Evolutionary conservation across 2,888 invertebrate genomes (phyloP).

Genomic region (Parapristionchus giblindavisi): DNA sequence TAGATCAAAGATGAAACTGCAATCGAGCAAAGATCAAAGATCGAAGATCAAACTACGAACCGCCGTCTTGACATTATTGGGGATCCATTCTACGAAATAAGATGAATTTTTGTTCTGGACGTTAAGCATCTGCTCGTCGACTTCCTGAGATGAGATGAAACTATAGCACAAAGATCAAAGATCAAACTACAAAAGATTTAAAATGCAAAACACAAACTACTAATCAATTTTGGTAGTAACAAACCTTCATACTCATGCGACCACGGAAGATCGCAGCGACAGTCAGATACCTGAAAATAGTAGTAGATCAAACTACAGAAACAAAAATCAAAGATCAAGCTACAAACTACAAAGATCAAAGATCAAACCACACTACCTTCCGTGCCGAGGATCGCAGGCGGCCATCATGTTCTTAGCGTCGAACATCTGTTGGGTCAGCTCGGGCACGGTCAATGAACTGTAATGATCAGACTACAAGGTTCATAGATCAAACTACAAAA

Average conservation of each 20-base stretch:
- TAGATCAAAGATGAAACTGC: slow-evolving; percentile 72
- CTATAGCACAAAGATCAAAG: neutral
- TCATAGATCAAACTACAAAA: slow-evolving; percentile 51
- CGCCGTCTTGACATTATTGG: slow-evolving; percentile 91
- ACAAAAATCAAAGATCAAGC: neutral
- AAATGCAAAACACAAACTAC: neutral
- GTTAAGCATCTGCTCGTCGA: slow-evolving; percentile 89
- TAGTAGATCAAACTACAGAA: neutral
- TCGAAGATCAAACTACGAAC: no score
- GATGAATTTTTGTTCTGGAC: slow-evolving; percentile 92
- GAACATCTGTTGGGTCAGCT: slow-evolving; percentile 80
- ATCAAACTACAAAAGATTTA: neutral
- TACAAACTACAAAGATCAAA: slow-evolving; percentile 17
- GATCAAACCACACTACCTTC: slow-evolving; percentile 67
- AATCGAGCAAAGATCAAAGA: no score
- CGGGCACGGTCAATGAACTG: slow-evolving; percentile 80
- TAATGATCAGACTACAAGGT: slow-evolving; percentile 45
- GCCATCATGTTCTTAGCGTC: slow-evolving; percentile 76
- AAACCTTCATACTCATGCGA: slow-evolving; percentile 75
- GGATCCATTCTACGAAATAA: slow-evolving; percentile 87
- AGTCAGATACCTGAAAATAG: slow-evolving; percentile 72
- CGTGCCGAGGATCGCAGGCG: slow-evolving; percentile 74
- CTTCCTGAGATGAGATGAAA: slow-evolving; percentile 71
- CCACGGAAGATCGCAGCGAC: slow-evolving; percentile 76
- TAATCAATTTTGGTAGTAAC: neutral